Base-by-base conservation (phyloP, 1,140 invertebrate species). In the Pomacea maculata region DNA sequence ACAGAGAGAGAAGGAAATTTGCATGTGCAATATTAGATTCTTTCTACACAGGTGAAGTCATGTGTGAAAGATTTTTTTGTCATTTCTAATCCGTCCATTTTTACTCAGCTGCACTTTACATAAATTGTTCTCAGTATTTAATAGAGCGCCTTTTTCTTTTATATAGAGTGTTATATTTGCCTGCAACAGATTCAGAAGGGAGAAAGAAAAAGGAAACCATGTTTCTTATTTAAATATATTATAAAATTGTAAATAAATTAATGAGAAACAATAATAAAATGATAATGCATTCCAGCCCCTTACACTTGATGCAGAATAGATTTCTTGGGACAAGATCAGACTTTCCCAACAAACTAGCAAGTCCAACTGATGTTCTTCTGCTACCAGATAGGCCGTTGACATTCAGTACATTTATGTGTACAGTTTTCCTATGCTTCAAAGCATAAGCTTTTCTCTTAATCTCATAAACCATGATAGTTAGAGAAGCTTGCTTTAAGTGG, bases 41-140 rank as follows among this genome's bases (percentile, higher is more conserved):
- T 61, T 70, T 70, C 68, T 21, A 70, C 12, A 70, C 68, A 17
- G 68, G 34, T 21, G 34, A 70, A 70, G n/a, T 70, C n/a, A 70
- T 0, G 11, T 29, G 12, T 70, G 11, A 15, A 29, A 29, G n/a
- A 29, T 70, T 17, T 29, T 25, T 12, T 12, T 12, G 68, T 25
- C 34, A 70, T 70, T 70, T 11, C 11, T 21, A 29, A 21, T 70
- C n/a, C 68, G 68, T 70, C n/a, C n/a, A 45, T 61, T 61, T 70
- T 12, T 70, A 70, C n/a, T 25, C 12, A 21, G 12, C 12, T 12
- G 11, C n/a, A 29, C 12, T 12, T 70, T 70, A 29, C 21, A 45
- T 70, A 45, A 25, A 45, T 21, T 25, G n/a, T 12, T 17, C 12
- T 70, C n/a, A 29, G 10, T 12, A 17, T 70, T 29, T 70, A 70